A percentile compares a stretch with the other conserved stretches of the same genome.
Evolutionary conservation across 2,113 vertebrate species (phyloP).

Genomic region (Phainopepla nitens): DNA sequence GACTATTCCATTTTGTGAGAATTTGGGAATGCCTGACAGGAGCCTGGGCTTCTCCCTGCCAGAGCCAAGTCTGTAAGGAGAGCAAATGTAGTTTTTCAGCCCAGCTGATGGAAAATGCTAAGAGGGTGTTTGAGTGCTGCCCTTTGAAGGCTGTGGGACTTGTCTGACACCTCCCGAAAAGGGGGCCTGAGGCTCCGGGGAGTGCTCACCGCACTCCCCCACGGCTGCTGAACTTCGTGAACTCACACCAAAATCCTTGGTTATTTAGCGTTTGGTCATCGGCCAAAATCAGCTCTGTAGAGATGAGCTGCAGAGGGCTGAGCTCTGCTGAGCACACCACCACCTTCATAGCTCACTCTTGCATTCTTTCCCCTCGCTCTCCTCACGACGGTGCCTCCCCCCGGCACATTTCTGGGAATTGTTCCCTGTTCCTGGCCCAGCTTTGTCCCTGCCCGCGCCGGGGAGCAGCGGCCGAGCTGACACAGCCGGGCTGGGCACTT

Average conservation of each 20-base stretch:
- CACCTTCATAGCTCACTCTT: not conserved
- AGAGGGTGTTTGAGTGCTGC: not conserved
- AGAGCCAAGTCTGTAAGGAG: not conserved
- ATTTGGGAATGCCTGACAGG: not conserved
- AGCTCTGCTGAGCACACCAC: not conserved
- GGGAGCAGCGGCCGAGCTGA: not conserved
- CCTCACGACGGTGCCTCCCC: not conserved
- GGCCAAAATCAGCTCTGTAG: not conserved
- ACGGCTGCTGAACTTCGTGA: not conserved
- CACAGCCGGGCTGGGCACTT: not conserved
- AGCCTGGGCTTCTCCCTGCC: not conserved
- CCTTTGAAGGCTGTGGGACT: not conserved
- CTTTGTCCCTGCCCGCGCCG: not conserved
- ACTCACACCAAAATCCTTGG: not conserved
- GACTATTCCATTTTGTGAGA: not conserved
- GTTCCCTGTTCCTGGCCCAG: not conserved
- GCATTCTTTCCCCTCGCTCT: not conserved
- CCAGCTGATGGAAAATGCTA: not conserved
- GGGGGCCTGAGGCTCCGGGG: not conserved
- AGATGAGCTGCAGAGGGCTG: not conserved
- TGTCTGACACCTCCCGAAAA: not conserved
- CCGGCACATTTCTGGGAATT: conserved; percentile 18
- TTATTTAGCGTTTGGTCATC: not conserved
- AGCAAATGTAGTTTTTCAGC: not conserved
- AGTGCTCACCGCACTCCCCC: not conserved